Base-by-base conservation (phyloP, 1,140 invertebrate genomes). In the Cardiocondyla obscurior region DNA sequence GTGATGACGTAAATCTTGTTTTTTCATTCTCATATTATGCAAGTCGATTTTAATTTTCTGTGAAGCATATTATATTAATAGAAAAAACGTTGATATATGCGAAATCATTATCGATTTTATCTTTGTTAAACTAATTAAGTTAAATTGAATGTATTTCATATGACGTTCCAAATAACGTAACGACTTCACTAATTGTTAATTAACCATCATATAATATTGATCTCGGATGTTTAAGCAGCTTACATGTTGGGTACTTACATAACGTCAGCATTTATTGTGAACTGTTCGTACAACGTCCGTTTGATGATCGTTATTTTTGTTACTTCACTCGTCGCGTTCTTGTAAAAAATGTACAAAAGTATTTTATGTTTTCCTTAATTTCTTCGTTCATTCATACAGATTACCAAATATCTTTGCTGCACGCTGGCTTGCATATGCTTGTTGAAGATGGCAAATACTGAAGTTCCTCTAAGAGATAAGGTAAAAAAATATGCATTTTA, bases 121-220 rank as follows among this genome's bases (percentile, higher is more conserved):
- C 14, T 51, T 3, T 8, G 16, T 19, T 36, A 25, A 67, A 6
- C 53, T 67, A 67, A 77, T 77, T 67, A 53, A 76, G 49, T 1
- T 14, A 46, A 51, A 51, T 77, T 2, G 14, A 67, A 53, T 53
- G 30, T 14, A 12, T 67, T 53, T 53, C 49, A 5, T 49, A 53
- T 25, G 16, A 7, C 22, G 6, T 53, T 36, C 4, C 62, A 67
- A 77, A 67, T 67, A 79, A 67, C 25, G 44, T 19, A 36, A 51
- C 39, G 64, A 44, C 73, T 86, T 79, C 58, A 36, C 51, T 82
- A 70, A 83, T 87, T 70, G 44, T 76, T 81, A 87, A 87, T 88
- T 87, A 88, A 72, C 55, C 72, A n/a, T 60, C n/a, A 60, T 70
- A 46, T 49, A 88, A 86, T 79, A 88, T 33, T 88, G 76, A 89